Base-by-base conservation (phyloP, 2,113 vertebrate species). In the Paraplagusia blochii region DNA sequence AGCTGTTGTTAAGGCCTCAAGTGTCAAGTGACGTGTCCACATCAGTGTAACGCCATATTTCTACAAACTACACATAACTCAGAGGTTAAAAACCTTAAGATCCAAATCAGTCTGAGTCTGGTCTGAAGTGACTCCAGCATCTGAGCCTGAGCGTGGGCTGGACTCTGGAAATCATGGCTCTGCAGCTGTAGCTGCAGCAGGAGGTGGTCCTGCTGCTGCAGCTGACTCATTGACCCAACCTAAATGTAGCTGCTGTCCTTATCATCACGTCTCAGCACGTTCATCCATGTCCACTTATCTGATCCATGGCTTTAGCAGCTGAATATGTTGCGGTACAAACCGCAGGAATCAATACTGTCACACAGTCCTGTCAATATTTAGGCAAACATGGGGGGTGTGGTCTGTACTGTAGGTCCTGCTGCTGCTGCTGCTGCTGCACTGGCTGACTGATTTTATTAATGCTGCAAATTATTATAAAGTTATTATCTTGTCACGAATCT, bases 291-390 rank as follows among this genome's bases (percentile, higher is more conserved):
- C 58, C 77, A 45, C 8, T 56, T 17, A 51, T 67, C 62, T 49
- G 62, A 74, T 59, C 53, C 46, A 50, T 60, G 35, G 3, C 53
- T 62, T 63, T 72, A 73, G 57, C 59, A 47, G 70, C 68, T 54
- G 66, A 76, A 69, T 73, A 44, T 63, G 73, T 68, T 69, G 66
- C 38, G 57, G 45, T 18, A 48, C 59, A 14, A 38, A 59, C 74
- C 47, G 22, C 64, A 47, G 40, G n/a, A 52, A 86, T 84, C 81
- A 69, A 77, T 85, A 73, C 52, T 48, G 57, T 74, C 68, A 60
- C 75, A 57, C 52, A 18, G 44, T 57, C 52, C 19, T 38, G 53
- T 15, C 52, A 63, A 50, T 50, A 63, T 70, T 12, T 54, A 71
- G 60, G 67, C 34, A 68, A 68, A 38, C 50, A 29, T 47, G 45